A percentile compares a stretch with the other conserved stretches of the same genome.
phyloP scores from a whole-genome alignment of 1,140 invertebrate species.

The Parapsyche elsis region DNA sequence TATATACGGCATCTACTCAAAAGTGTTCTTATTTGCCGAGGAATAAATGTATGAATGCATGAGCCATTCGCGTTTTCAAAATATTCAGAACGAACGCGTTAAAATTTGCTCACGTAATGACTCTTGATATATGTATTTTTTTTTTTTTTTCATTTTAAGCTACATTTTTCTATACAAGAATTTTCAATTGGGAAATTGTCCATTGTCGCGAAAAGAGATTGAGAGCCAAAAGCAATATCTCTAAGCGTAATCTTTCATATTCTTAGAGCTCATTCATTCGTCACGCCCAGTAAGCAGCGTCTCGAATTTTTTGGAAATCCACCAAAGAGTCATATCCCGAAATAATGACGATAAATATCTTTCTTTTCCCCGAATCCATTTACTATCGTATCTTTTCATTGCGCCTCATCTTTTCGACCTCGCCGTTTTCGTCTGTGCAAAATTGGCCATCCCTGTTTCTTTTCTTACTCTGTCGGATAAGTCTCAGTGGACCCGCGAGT shows the following conservation, averaged over 20 bases:
- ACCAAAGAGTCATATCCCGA: background rate
- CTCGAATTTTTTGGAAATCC: background rate
- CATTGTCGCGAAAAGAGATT: too few species aligned
- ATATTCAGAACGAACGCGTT: background rate
- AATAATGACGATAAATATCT: background rate
- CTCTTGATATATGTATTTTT: too few species aligned
- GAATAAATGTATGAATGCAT: background rate
- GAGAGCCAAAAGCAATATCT: background rate
- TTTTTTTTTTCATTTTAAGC: too few species aligned
- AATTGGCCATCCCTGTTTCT: conserved; percentile 5
- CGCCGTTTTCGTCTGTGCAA: background rate
- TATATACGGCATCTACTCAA: too few species aligned
- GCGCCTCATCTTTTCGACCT: background rate
- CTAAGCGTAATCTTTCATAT: background rate
- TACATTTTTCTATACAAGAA: too few species aligned
- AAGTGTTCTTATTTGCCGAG: too few species aligned
- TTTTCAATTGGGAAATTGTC: background rate
- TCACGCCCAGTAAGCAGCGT: background rate
- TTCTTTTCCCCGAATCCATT: background rate
- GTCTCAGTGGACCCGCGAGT: conserved; percentile 33
- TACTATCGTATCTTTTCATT: background rate
- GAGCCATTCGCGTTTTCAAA: background rate
- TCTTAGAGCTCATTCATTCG: background rate
- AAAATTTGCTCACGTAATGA: too few species aligned
- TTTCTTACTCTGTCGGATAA: background rate